phyloP scores from a whole-genome alignment of 2,113 vertebrate genomes.

The Vanacampus margaritifer region DNA sequence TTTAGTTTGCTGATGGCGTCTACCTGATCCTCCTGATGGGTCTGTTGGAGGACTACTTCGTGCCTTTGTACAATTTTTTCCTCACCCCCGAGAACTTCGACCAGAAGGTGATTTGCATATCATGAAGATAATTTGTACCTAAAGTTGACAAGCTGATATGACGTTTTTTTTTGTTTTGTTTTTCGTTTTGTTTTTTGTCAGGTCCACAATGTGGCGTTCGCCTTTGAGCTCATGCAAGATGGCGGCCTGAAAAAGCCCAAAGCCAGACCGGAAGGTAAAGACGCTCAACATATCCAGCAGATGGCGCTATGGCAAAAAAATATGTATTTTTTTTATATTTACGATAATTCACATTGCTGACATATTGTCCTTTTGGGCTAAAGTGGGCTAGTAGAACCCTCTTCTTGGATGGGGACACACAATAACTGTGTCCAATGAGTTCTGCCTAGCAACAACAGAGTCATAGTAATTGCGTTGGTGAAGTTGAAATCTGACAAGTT shows the following conservation, averaged over 20 bases:
- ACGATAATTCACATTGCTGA: no score
- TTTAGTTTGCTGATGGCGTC: conserved; percentile 95
- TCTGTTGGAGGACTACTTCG: conserved; percentile 90
- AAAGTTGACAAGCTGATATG: background rate
- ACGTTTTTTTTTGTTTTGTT: no score
- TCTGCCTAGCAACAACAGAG: no score
- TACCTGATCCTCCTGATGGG: conserved; percentile 95
- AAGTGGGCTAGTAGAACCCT: no score
- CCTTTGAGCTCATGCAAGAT: conserved; percentile 96
- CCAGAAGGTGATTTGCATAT: conserved; percentile 80
- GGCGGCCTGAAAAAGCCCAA: conserved; percentile 93
- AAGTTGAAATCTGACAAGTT: no score
- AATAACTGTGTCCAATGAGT: no score
- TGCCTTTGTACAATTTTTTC: conserved; percentile 92
- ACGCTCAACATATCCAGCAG: background rate
- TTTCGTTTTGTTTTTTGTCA: no score
- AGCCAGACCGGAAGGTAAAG: conserved; percentile 91
- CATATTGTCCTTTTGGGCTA: no score
- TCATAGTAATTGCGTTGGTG: no score
- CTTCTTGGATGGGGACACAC: no score
- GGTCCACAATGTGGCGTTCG: conserved; percentile 94
- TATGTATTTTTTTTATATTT: no score
- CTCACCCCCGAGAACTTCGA: conserved; percentile 94
- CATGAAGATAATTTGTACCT: background rate
- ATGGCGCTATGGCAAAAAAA: no score